Conservation (phyloP, 2,113 vertebrate genomes). For the Stigmatopora nigra region DNA sequence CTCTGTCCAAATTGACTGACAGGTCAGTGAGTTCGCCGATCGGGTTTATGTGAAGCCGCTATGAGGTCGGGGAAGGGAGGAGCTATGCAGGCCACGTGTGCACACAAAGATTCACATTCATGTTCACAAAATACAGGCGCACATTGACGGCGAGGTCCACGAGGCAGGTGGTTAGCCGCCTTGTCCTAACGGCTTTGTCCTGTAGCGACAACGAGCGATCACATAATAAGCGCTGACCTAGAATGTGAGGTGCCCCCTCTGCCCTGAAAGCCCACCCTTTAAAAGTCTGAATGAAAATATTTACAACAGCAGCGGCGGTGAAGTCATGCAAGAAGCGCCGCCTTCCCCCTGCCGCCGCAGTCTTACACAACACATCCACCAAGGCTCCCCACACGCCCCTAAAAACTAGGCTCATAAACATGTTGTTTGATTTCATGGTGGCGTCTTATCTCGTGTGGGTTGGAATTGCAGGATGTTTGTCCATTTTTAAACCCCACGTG, state of each 20-base stretch:
- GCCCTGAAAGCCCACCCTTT: constrained; percentile 23
- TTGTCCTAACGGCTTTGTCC: constrained; percentile 33
- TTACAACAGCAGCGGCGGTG: constrained; percentile 33
- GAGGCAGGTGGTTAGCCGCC: constrained; percentile 35
- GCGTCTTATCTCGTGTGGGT: background rate
- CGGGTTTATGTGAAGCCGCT: constrained; percentile 15
- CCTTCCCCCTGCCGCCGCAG: constrained; percentile 1
- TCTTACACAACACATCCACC: background rate
- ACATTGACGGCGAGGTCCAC: constrained; percentile 26
- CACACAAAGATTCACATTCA: constrained; percentile 40
- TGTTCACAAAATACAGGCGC: constrained; percentile 16
- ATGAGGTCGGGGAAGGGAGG: constrained; percentile 5
- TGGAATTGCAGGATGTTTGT: too few relatives aligned
- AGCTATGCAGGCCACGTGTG: constrained; percentile 4
- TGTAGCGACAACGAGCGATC: constrained; percentile 35
- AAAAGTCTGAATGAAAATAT: constrained; percentile 51
- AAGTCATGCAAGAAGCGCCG: constrained; percentile 22
- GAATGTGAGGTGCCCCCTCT: constrained; percentile 48
- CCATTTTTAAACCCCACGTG: too few relatives aligned
- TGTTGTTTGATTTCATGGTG: background rate
- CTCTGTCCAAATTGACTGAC: constrained; percentile 45
- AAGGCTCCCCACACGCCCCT: background rate
- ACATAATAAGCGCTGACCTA: constrained; percentile 38
- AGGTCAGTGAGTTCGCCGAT: constrained; percentile 56
- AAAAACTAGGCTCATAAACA: background rate